Evolutionary conservation across 2,888 invertebrate genomes (phyloP).

Genomic region (Theodoxus fluviatilis): DNA sequence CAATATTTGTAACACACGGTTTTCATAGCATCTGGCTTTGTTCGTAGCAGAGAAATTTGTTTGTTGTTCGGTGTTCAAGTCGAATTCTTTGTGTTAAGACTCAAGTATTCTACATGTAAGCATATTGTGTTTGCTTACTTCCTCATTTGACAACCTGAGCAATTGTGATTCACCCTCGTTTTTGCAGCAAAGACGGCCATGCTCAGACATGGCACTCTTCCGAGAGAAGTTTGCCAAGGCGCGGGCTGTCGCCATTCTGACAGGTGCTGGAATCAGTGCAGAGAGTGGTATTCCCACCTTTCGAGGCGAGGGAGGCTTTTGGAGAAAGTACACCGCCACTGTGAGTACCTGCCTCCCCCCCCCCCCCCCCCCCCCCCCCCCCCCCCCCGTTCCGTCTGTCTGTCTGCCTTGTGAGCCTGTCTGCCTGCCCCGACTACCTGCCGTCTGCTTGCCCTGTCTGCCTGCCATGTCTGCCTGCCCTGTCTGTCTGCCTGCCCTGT

Average conservation of each 20-base stretch:
- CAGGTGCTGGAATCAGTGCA: slow-evolving; percentile 79
- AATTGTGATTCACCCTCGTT: not conserved
- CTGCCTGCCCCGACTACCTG: too few species aligned
- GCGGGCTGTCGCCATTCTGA: slow-evolving; percentile 75
- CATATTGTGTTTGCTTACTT: not conserved
- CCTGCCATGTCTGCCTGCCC: too few species aligned
- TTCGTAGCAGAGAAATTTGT: not conserved
- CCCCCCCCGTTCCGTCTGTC: too few species aligned
- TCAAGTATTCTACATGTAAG: too few species aligned
- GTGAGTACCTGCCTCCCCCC: too few species aligned
- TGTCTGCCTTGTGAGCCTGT: too few species aligned
- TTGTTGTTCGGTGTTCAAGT: not conserved
- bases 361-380: too few species aligned
- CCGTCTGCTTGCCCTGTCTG: too few species aligned
- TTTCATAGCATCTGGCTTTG: too few species aligned
- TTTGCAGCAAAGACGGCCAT: slow-evolving; percentile 36
- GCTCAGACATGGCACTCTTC: slow-evolving; percentile 69
- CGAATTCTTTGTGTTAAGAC: too few species aligned
- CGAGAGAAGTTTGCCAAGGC: slow-evolving; percentile 71
- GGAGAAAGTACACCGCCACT: slow-evolving; percentile 82
- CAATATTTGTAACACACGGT: too few species aligned
- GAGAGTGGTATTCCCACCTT: slow-evolving; percentile 89
- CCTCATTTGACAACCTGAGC: not conserved
- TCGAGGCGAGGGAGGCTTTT: slow-evolving; percentile 81
- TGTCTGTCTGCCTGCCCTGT: too few species aligned